Base-by-base conservation (phyloP, 2,888 invertebrate species). In the Coelopa pilipes region DNA sequence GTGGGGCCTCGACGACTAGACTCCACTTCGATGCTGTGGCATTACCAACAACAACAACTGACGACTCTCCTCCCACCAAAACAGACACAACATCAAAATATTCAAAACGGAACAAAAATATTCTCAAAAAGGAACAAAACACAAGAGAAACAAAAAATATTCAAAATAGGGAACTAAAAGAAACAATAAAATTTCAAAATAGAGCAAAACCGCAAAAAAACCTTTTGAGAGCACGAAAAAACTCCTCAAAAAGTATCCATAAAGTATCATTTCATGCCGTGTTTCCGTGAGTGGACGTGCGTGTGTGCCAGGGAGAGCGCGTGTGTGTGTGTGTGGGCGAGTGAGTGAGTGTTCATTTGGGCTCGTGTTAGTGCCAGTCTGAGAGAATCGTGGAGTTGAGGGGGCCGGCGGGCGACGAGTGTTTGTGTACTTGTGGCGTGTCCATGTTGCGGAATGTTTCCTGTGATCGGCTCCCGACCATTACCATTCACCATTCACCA, bases 261-360 rank as follows among this genome's bases (percentile, higher is more conserved):
- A 63, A 55, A 45, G 71, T 71, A 62, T 63, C 71, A 63, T 63
- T 71, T 63, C 50, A 71, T 71, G 63, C 55, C 46, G 17, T 62
- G 19, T 68, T 57, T 34, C 34, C 7, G 34, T 34, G 34, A 34
- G 34, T 34, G 34, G 34, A 4, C 34, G 34, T 34, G 4, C 7
- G 34, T 34, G 34, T 34, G 7, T 34, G 34, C n/a, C n/a, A n/a
- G n/a, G n/a, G n/a, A n/a, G n/a, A n/a, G n/a, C n/a, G n/a, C n/a
- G n/a, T 34, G 34, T 34, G 34, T 34, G 7, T 34, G 34, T 4
- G 34, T 34, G 34, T 34, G 34, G 7, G 34, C 7, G 34, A 34
- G 34, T 34, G 34, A 34, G 34, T 34, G 34, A 34, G 34, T 34
- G 63, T 59, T 1, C 24, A 12, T 59, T 21, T 59, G 21, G 17